Evolutionary conservation across 2,797 vertebrate genomes (phyloP).

Genomic region (Hippocampus kuda): DNA sequence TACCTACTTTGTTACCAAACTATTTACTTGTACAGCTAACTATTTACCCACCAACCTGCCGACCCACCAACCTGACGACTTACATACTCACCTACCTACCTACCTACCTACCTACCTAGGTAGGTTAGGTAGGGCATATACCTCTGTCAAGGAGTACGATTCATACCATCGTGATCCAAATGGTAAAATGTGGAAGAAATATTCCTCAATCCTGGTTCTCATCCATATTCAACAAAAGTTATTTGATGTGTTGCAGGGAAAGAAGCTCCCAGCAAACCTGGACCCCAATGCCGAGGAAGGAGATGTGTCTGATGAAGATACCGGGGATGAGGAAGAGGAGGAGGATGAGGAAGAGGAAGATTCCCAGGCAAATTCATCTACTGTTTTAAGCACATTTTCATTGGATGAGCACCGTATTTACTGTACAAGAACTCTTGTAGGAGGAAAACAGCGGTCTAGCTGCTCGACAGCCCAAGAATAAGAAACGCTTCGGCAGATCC

Average conservation of each 20-base stretch:
- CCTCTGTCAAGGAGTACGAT: too few species aligned
- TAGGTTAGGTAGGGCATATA: too few species aligned
- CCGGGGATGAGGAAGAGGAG: conserved; percentile 83
- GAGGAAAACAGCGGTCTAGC: conserved; percentile 57
- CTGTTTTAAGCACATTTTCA: not conserved
- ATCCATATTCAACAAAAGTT: not conserved
- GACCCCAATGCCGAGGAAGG: conserved; percentile 85
- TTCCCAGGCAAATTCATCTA: conserved; percentile 47
- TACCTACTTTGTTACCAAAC: too few species aligned
- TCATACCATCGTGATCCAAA: too few species aligned
- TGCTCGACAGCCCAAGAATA: conserved; percentile 62
- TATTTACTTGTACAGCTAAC: too few species aligned
- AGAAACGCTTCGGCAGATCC: conserved; percentile 61
- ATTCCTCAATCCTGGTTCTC: not conserved
- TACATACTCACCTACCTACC: too few species aligned
- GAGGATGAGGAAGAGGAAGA: conserved; percentile 77
- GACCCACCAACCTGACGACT: too few species aligned
- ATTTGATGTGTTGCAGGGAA: conserved; percentile 65
- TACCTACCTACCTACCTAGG: not conserved
- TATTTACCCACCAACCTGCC: too few species aligned
- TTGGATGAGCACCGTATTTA: not conserved
- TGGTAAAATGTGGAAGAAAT: too few species aligned
- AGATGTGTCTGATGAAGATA: conserved; percentile 94
- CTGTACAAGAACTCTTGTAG: conserved; percentile 33
- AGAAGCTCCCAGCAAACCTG: conserved; percentile 84